Evolutionary conservation across 1,140 invertebrate species (phyloP), one percentile per base, ranked within the genome.

Genomic region (Triops cancriformis): DNA sequence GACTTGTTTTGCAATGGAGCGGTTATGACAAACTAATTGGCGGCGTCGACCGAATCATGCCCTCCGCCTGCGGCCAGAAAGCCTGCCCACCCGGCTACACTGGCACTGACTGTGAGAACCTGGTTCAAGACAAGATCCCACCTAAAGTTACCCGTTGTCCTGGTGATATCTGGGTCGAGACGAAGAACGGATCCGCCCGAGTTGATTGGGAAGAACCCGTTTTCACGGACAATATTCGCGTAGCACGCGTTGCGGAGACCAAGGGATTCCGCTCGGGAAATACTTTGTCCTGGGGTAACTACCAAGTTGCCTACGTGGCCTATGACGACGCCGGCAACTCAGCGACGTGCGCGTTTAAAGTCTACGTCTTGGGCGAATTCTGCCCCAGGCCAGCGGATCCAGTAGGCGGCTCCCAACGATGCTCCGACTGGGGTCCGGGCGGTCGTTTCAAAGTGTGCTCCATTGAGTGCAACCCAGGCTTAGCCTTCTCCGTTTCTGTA

Each of bases 171-270:
- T 97, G 95, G 94, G 92, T 98, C 0, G 94, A 96, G 80, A 94
- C 94, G 1, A 92, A 92, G 81, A 95, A 97, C 81, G 94, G 94
- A 77, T 95, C 95, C 0, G 92, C 94, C 0, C 89, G 94, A 78
- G 95, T 98, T 0, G 91, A 88, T n/a, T 98, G 96, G 96, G 93
- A 96, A 83, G 94, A 96, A 80, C 96, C 96, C 0, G 89, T 90
- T 79, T 98, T 98, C 83, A 91, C 89, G 78, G 94, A 97, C 82
- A 96, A 96, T 82, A 90, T 95, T 41, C 92, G 90, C 2, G 89
- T 95, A 26, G 88, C 89, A 0, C 91, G 90, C 82, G 88, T 95
- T 27, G 89, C 92, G 79, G 94, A 97, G 82, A 93, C 92, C 81
- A 94, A 91, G 82, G 94, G 94, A 73, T 92, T 97, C 81, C 88